Percentiles rank a stretch among this genome's conserved stretches.
These are phyloP conservation scores for Centroberyx gerrardi DNA, from an alignment of 2,797 vertebrate species.

Conservation along the genomic window DNA sequence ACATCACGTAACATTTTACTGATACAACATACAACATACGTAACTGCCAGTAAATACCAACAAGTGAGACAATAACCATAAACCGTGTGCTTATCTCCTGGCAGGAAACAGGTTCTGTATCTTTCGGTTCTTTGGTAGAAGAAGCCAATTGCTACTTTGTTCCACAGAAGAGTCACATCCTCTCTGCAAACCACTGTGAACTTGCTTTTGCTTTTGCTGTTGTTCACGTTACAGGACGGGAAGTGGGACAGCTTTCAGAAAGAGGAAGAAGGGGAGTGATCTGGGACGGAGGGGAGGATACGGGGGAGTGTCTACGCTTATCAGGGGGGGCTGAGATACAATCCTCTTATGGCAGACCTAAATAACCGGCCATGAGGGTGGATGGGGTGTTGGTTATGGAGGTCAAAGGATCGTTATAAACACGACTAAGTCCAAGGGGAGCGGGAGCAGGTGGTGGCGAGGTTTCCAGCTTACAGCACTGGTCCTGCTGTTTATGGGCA, in stretches of 20 bases:
- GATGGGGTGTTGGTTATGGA: conserved; percentile 40
- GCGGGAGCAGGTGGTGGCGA: conserved; percentile 50
- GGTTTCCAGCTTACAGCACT: conserved; percentile 24
- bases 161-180: conserved; percentile 10
- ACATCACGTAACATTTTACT: neutral
- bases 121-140: conserved; percentile 36
- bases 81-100: conserved; percentile 28
- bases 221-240: conserved; percentile 8
- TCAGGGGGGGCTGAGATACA: conserved; percentile 44
- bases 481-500: neutral
- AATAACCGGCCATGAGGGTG: conserved; percentile 54
- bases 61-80: neutral
- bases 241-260: conserved; percentile 2
- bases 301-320: conserved; percentile 41
- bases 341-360: conserved; percentile 64
- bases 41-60: neutral
- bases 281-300: conserved; percentile 20
- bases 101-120: conserved; percentile 23
- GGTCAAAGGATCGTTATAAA: conserved; percentile 59
- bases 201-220: neutral
- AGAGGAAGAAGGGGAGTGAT: conserved; percentile 53
- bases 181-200: conserved; percentile 5
- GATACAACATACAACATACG: neutral
- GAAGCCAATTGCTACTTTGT: conserved; percentile 14
- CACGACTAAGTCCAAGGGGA: conserved; percentile 37